Evolutionary conservation across 2,888 invertebrate species (phyloP), one percentile per base, ranked within the genome.

Genomic region (Lasioglossum malachurum): DNA sequence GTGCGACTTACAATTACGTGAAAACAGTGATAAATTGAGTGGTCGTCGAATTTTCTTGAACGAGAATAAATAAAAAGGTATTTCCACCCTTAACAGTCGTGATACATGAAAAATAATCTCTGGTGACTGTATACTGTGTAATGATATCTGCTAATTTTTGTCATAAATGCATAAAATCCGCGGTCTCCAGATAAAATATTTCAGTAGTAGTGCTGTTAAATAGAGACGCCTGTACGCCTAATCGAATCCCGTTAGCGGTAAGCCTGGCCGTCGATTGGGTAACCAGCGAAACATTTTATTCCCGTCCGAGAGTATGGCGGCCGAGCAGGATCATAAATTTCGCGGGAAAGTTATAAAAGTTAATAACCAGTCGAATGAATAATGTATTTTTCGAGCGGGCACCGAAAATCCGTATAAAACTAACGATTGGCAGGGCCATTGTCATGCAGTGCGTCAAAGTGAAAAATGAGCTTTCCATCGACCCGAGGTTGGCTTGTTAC

Each of bases 381-480:
- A 85, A 87, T 82, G 85, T 74, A 82, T 87, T 80, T 82, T 72
- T 53, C 31, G 57, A 71, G 16, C 35, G 71, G 49, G 31, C 23
- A 60, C 44, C 74, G 46, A 71, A 85, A 75, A 85, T 80, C 60
- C 79, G 73, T 73, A 77, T 57, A 74, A 82, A 77, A 80, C 74
- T 79, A 85, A 82, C 82, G 80, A 86, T 84, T 81, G 84, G 64
- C 80, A 69, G 80, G 64, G 80, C 72, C 72, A 82, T 82, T 82
- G 86, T 86, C 82, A 75, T 53, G 79, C 75, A 72, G 46, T 27
- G 73, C 23, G 78, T 86, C 80, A 60, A 83, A 67, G 67, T 87
- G 87, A 87, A 87, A 83, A 87, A 87, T 83, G 87, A 78, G 75
- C 46, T 76, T 49, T 60, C 64, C 79, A 67, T 82, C 85, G 76